Base-by-base conservation (phyloP, 2,888 invertebrate species). In the Venusia cambrica region DNA sequence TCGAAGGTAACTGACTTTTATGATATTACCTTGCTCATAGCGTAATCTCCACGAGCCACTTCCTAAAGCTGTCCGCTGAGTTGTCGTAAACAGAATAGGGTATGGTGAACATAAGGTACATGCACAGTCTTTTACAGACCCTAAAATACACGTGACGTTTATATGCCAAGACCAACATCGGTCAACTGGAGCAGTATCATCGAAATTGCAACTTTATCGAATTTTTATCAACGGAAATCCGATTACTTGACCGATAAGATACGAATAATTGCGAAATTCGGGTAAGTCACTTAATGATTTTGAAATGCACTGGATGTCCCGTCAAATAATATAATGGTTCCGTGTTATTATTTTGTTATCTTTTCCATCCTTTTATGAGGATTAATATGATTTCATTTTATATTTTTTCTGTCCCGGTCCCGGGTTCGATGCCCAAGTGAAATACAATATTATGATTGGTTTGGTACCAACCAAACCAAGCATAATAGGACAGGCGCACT, bases 1-100 rank as follows among this genome's bases (percentile, higher is more conserved):
- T n/a, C n/a, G n/a, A n/a, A n/a, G n/a, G n/a, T n/a, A n/a, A n/a
- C n/a, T n/a, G n/a, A n/a, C n/a, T n/a, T n/a, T n/a, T n/a, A n/a
- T n/a, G n/a, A n/a, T n/a, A n/a, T n/a, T n/a, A 61, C 79, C 77
- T 73, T 67, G 45, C 62, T 75, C 62, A 75, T 59, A 71, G 70
- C 4, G 65, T 74, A 43, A 64, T 77, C 61, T 70, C 65, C 59
- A 64, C 65, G 49, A 66, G 62, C 73, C 81, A 81, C 73, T 67
- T 55, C 44, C 47, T 49, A 28, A 55, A 51, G 15, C 51, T 48
- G 16, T 52, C 44, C 27, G 64, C 47, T 2, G 65, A 65, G 32
- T 57, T 48, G 51, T 59, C 52, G 49, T 45, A 40, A 15, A 13
- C 34, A 20, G 38, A 38, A 20, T 26, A 17, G 9, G 29, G 24